Evolutionary conservation across 2,888 invertebrate genomes (phyloP).

Genomic region (Diadromus collaris): DNA sequence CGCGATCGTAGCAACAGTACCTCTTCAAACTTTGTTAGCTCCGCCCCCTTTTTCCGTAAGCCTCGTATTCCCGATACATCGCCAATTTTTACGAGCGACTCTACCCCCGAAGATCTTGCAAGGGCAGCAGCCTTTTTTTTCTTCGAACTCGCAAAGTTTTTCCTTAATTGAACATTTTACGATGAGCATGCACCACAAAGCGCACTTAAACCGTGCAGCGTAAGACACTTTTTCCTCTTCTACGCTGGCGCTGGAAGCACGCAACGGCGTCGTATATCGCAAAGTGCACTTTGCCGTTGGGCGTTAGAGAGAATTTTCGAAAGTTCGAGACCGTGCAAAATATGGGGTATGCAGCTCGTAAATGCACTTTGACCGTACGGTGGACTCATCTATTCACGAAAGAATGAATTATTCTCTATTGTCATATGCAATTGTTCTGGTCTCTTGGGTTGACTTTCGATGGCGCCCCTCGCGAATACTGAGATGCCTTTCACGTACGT

Average conservation of each 20-base stretch:
- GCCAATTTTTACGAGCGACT: slow-evolving; percentile 19
- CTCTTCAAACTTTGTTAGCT: slow-evolving; percentile 8
- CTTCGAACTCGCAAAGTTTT: slow-evolving; percentile 9
- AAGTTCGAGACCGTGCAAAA: slow-evolving; percentile 8
- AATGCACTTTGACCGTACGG: slow-evolving; percentile 12
- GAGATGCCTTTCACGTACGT: slow-evolving; percentile 10
- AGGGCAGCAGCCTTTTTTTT: not conserved
- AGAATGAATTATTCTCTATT: slow-evolving; percentile 53
- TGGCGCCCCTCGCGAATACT: slow-evolving; percentile 29
- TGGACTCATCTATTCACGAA: slow-evolving; percentile 34
- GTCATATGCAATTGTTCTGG: slow-evolving; percentile 43
- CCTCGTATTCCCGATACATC: slow-evolving; percentile 8
- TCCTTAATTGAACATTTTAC: slow-evolving; percentile 44
- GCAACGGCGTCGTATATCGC: slow-evolving; percentile 31
- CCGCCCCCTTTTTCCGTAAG: slow-evolving; percentile 1
- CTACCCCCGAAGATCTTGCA: not conserved
- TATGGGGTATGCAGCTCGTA: slow-evolving; percentile 3
- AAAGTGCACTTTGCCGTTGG: slow-evolving; percentile 43
- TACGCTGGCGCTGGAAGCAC: slow-evolving; percentile 11
- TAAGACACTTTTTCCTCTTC: slow-evolving; percentile 26
- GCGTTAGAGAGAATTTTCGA: slow-evolving; percentile 18
- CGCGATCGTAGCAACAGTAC: not conserved
- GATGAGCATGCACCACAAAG: slow-evolving; percentile 30
- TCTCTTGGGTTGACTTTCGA: slow-evolving; percentile 34
- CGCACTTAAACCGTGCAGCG: slow-evolving; percentile 35